Conservation (phyloP, 2,888 invertebrate species). For the Drosophila mayaguana region DNA sequence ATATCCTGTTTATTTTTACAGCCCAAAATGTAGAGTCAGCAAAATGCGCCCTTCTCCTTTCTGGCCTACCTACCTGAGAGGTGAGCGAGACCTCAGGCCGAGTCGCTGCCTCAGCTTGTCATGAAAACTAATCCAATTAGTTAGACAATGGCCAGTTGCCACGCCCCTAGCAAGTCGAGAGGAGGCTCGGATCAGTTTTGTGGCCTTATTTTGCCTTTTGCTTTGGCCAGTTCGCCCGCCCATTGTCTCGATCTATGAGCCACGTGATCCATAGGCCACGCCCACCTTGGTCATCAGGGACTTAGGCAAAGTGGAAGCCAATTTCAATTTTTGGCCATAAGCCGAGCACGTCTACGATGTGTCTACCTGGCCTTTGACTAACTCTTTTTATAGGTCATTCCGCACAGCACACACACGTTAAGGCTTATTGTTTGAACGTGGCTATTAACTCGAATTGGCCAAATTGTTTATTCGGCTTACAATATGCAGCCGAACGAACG, state of each 20-base stretch:
- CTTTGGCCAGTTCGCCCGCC: neutral
- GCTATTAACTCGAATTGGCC: constrained; percentile 57
- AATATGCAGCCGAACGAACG: constrained; percentile 36
- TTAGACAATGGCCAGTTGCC: constrained; percentile 62
- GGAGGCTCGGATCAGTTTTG: constrained; percentile 34
- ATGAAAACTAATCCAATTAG: constrained; percentile 77
- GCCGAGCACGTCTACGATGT: constrained; percentile 32
- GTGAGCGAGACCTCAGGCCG: constrained; percentile 13
- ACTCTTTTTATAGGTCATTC: constrained; percentile 26
- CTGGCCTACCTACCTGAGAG: constrained; percentile 33
- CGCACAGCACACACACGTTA: constrained; percentile 37
- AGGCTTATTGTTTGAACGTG: constrained; percentile 33
- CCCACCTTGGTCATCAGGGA: constrained; percentile 20
- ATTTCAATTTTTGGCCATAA: constrained; percentile 46
- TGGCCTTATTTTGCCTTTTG: constrained; percentile 31
- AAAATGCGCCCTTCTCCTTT: constrained; percentile 21
- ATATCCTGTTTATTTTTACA: constrained; percentile 65
- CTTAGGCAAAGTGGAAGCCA: constrained; percentile 23
- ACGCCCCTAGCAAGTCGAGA: constrained; percentile 48
- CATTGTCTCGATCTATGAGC: constrained; percentile 13
- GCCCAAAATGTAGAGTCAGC: constrained; percentile 60
- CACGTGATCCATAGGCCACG: constrained; percentile 12
- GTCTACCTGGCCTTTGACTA: constrained; percentile 21
- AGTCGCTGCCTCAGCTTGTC: constrained; percentile 39
- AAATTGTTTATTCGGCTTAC: constrained; percentile 62